Conservation (phyloP, 2,113 vertebrate species). For the Pleuronectes platessa region DNA sequence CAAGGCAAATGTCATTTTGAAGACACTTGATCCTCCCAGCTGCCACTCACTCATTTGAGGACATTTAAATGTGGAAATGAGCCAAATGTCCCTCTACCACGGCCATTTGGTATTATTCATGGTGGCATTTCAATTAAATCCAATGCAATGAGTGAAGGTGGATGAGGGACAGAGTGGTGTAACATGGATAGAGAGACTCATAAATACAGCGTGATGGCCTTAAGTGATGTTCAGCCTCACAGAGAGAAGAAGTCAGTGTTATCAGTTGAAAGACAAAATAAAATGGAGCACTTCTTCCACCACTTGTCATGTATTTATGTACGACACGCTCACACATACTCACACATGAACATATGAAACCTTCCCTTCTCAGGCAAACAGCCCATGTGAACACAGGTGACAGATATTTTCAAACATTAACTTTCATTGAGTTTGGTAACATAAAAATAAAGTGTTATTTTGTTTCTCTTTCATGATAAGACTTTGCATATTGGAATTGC, state of each 20-base stretch:
- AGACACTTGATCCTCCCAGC: constrained; percentile 56
- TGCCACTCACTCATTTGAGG: constrained; percentile 49
- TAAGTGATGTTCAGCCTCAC: constrained; percentile 19
- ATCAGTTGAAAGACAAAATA: constrained; percentile 31
- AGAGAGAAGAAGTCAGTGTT: background rate
- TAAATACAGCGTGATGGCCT: constrained; percentile 46
- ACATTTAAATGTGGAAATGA: constrained; percentile 38
- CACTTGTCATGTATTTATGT: constrained; percentile 5
- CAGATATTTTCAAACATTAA: constrained; percentile 48
- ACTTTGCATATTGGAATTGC: constrained; percentile 37
- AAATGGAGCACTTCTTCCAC: background rate
- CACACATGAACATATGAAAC: background rate
- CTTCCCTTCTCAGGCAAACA: constrained; percentile 8
- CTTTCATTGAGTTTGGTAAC: constrained; percentile 54
- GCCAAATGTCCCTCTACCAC: constrained; percentile 52
- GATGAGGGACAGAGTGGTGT: constrained; percentile 51
- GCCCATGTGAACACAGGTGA: constrained; percentile 6
- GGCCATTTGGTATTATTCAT: constrained; percentile 54
- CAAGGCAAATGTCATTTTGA: constrained; percentile 43
- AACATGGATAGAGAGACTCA: constrained; percentile 53
- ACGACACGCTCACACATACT: constrained; percentile 1
- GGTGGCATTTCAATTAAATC: constrained; percentile 70
- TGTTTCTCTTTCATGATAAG: constrained; percentile 44
- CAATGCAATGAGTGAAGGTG: constrained; percentile 56
- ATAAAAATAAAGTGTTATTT: background rate